Conservation (phyloP, 2,113 vertebrate species). For the Rhynchomys soricoides region DNA sequence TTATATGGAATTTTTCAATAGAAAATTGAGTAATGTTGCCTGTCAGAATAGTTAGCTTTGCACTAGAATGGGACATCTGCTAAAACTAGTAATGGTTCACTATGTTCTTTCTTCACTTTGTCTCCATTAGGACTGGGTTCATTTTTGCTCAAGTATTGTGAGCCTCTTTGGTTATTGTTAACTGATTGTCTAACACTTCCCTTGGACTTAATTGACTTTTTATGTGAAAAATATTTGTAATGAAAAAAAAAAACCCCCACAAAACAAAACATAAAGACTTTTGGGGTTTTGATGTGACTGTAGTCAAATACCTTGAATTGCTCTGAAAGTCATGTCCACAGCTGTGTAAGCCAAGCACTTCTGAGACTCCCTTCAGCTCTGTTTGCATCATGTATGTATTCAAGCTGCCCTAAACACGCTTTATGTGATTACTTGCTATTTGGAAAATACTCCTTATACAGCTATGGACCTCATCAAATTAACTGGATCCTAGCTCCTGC, state of each 20-base stretch:
- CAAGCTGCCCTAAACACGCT: conserved; percentile 62
- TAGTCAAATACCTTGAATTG: conserved; percentile 46
- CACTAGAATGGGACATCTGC: neutral
- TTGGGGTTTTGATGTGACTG: conserved; percentile 34
- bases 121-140: neutral
- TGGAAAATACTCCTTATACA: conserved; percentile 41
- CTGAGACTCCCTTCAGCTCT: neutral
- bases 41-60: neutral
- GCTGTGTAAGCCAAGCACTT: conserved; percentile 26
- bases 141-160: neutral
- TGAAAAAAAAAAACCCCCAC: neutral
- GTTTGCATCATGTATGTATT: neutral
- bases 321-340: neutral
- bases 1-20: neutral
- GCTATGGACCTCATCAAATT: conserved; percentile 58
- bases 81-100: neutral
- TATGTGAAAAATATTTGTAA: neutral
- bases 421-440: conserved; percentile 45
- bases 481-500: neutral
- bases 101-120: neutral
- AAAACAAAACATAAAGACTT: neutral
- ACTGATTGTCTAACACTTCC: neutral
- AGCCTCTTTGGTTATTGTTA: neutral
- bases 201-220: neutral
- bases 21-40: neutral